These are phyloP conservation scores for Oikopleura vanhoeffeni DNA, from an alignment of 23 tunicate genomes.

Conservation along the genomic window DNA sequence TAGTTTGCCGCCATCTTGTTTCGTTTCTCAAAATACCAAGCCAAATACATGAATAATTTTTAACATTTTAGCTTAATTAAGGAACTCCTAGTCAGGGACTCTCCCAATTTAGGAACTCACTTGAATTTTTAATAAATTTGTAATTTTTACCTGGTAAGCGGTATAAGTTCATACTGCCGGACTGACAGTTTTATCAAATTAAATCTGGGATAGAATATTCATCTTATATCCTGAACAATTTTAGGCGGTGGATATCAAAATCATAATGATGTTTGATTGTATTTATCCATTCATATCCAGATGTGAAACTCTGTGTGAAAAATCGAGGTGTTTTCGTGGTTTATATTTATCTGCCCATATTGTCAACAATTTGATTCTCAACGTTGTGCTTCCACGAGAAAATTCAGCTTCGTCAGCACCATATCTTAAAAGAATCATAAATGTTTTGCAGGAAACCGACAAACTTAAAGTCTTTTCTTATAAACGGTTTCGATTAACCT, in stretches of 20 bases:
- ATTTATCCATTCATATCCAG: slow-evolving; percentile 98
- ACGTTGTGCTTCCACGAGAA: slow-evolving; percentile 74
- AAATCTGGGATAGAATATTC: slow-evolving; percentile 81
- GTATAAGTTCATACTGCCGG: slow-evolving; percentile 33
- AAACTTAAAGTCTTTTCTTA: too few relatives aligned
- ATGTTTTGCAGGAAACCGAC: too few relatives aligned
- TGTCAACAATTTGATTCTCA: slow-evolving; percentile 28
- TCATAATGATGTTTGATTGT: slow-evolving; percentile 96
- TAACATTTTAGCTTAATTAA: too few relatives aligned
- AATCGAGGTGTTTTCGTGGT: slow-evolving; percentile 87
- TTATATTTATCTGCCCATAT: slow-evolving; percentile 96
- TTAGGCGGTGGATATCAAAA: slow-evolving; percentile 95
- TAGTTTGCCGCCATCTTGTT: too few relatives aligned
- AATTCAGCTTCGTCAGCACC: slow-evolving; percentile 83
- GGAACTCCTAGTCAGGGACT: too few relatives aligned
- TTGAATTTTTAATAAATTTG: too few relatives aligned
- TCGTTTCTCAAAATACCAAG: too few relatives aligned
- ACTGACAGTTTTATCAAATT: slow-evolving; percentile 40
- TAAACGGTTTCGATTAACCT: too few relatives aligned
- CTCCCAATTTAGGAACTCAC: too few relatives aligned
- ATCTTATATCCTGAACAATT: slow-evolving; percentile 91
- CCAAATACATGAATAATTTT: too few relatives aligned
- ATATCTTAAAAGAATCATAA: not conserved
- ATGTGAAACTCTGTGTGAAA: slow-evolving; percentile 93
- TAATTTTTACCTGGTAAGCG: not conserved